Base-by-base conservation (phyloP, 2,888 invertebrate species). In the Petrolisthes manimaculis region DNA sequence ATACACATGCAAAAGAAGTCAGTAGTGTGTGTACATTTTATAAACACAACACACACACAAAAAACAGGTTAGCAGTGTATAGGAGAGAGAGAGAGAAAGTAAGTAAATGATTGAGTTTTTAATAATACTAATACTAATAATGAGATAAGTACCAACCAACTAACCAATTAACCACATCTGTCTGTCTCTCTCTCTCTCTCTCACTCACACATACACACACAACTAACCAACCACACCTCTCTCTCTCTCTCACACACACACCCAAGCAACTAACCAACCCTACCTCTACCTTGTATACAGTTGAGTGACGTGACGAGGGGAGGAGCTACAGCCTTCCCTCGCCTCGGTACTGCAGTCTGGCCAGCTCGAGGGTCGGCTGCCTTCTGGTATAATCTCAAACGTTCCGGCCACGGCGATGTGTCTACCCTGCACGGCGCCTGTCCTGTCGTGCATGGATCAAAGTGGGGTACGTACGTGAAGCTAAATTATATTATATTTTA, bases 351-450 rank as follows among this genome's bases (percentile, higher is more conserved):
- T 1, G 91, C 92, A 0, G 92, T 92, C 51, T 90, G 90, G 88
- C 92, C 92, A 0, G 24, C 88, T 3, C 92, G 91, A 92, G 93
- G 93, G 3, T 92, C 92, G 4, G 93, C 93, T 53, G 93, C 93
- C 37, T 93, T 94, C 91, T 94, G 94, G 94, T 93, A 92, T 90
- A 94, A 94, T 92, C 90, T 94, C 51, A 92, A 92, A 88, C 92
- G 92, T 81, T 93, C 92, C 91, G 93, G 93, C 37, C 92, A 92
- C 18, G 93, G 93, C 51, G 93, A 93, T 89, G 92, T 92, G 79
- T 87, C 92, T 83, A 93, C 93, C 4, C 89, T 93, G n/a, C 94
- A 94, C 91, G 94, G 93, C n/a, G 94, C 93, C n/a, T 94, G 94
- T 91, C 93, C 93, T 0, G 93, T 94, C 5, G 91, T 93, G 6